These are phyloP conservation scores for Numenius phaeopus DNA, from an alignment of 2,797 vertebrate species.

Conservation along the genomic window DNA sequence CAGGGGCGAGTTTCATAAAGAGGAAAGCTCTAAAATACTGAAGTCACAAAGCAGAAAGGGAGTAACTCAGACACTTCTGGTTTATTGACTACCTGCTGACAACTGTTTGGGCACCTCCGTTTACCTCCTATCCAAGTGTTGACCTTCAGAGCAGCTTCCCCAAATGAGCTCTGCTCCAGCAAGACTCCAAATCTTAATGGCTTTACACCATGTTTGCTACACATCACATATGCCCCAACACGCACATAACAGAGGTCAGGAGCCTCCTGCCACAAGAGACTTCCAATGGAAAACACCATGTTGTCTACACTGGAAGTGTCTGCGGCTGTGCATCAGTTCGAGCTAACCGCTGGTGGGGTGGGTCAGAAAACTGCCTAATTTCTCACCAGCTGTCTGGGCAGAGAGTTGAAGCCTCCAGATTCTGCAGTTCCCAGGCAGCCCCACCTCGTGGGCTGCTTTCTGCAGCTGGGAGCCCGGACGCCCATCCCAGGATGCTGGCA, in stretches of 20 bases:
- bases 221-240: background rate
- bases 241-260: fast-evolving
- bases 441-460: background rate
- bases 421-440: background rate
- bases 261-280: background rate
- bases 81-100: background rate
- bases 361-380: background rate
- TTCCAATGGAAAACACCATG: background rate
- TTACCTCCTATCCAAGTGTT: background rate
- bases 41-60: background rate
- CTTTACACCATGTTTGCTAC: background rate
- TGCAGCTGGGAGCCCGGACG: background rate
- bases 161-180: background rate
- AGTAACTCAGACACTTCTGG: background rate
- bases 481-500: background rate
- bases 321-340: background rate
- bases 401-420: background rate
- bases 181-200: background rate
- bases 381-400: background rate
- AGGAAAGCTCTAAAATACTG: background rate
- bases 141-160: background rate
- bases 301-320: background rate
- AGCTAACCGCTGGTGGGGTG: background rate
- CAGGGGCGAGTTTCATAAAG: background rate
- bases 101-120: background rate